Base-by-base conservation (phyloP, 2,113 vertebrate genomes). In the Xyrauchen texanus region DNA sequence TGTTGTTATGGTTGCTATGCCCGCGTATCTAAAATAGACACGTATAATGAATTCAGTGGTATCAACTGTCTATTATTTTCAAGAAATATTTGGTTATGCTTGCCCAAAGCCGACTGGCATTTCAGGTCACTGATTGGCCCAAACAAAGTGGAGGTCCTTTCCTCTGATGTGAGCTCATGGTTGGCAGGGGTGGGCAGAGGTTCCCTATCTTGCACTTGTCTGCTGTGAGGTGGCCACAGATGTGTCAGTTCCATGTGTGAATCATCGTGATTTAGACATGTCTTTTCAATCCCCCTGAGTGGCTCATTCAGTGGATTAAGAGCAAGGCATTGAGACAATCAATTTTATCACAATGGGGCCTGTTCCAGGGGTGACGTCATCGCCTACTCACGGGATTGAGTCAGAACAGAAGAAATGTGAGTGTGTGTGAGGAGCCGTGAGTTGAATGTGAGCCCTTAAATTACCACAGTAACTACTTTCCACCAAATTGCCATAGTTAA, bases 271-370 rank as follows among this genome's bases (percentile, higher is more conserved):
- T 82, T 87, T 87, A 87, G 51, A 74, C 52, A 42, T 82, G 82
- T 82, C 77, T 82, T 81, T 81, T 81, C 82, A 84, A 81, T 85
- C 80, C 80, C 84, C 75, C 79, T 82, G 81, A 85, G 84, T 87
- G 77, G 80, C 76, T 82, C 80, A 76, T 82, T 80, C 80, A 73
- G 76, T 77, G 79, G 78, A 85, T 85, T 87, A 82, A 80, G 68
- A 52, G 70, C 82, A 87, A 80, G 82, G 62, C 76, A 76, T 64
- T 15, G 76, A 85, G 76, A 85, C 78, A 81, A 83, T 85, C 74
- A 84, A 77, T 84, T 85, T 85, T 79, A 84, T 85, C 82, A 85
- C 77, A 85, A 82, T 84, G 80, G 76, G 62, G 74, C 78, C 64
- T 8, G 21, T 77, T 81, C 79, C 80, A 79, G 77, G 68, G 70